Percentiles rank a stretch among this genome's conserved stretches.
These are phyloP conservation scores for Bombus pyrosoma DNA, from an alignment of 1,140 invertebrate species.

Conservation along the genomic window DNA sequence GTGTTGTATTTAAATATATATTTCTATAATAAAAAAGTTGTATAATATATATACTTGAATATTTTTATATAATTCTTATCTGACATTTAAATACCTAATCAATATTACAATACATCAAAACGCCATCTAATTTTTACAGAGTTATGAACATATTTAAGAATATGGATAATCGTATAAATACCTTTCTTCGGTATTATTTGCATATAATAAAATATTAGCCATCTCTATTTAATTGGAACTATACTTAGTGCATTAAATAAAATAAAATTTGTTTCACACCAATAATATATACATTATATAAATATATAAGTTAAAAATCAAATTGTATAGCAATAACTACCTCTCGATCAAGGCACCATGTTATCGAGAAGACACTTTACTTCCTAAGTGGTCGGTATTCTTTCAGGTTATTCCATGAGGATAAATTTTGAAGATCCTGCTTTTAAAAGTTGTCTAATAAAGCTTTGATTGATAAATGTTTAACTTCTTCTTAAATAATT, in stretches of 20 bases:
- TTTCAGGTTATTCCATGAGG: not conserved
- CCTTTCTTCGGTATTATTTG: not conserved
- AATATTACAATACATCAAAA: slow-evolving; percentile 39
- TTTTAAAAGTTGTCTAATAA: not conserved
- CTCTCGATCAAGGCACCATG: slow-evolving; percentile 34
- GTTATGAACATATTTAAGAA: not conserved
- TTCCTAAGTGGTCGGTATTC: slow-evolving; percentile 9
- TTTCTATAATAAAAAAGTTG: slow-evolving; percentile 38
- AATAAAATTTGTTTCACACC: not conserved
- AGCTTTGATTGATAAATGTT: not conserved
- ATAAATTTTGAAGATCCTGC: not conserved
- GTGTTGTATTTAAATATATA: slow-evolving; percentile 36
- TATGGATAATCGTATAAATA: not conserved
- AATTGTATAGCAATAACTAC: slow-evolving; percentile 9
- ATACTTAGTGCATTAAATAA: not conserved
- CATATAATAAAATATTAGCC: not conserved
- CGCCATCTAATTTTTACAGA: slow-evolving; percentile 14
- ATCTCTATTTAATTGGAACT: not conserved
- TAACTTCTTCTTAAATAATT: not conserved
- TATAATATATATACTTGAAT: slow-evolving; percentile 3
- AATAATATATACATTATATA: slow-evolving; percentile 20
- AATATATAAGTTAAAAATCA: slow-evolving; percentile 14
- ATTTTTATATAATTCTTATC: slow-evolving; percentile 6
- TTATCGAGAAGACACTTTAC: slow-evolving; percentile 27
- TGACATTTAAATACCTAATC: not conserved